phyloP scores from a whole-genome alignment of 2,888 invertebrate genomes.

The Busseola fusca region DNA sequence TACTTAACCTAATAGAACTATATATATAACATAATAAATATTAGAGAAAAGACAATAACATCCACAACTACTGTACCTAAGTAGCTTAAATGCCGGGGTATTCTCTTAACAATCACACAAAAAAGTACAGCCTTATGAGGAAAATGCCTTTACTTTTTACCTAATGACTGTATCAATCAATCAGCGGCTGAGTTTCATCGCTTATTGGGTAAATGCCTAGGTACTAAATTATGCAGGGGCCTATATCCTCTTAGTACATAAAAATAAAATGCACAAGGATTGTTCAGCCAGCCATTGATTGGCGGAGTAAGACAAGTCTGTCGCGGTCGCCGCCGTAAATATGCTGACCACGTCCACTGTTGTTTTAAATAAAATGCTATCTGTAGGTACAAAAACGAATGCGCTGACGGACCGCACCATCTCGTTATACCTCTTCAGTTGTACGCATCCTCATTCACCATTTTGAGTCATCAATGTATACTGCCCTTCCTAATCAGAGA shows the following conservation, averaged over 20 bases:
- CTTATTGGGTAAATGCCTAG: constrained; percentile 37
- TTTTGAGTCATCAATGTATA: constrained; percentile 19
- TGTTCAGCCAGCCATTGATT: constrained; percentile 67
- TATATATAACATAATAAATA: too few species aligned
- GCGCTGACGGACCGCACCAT: constrained; percentile 64
- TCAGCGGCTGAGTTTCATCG: constrained; percentile 30
- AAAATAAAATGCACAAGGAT: constrained; percentile 46
- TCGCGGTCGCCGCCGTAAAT: constrained; percentile 63
- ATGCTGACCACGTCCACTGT: constrained; percentile 80
- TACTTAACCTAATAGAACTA: not conserved
- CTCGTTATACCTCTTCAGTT: constrained; percentile 68
- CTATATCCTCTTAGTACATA: constrained; percentile 43
- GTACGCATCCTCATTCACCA: constrained; percentile 60
- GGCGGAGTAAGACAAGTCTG: constrained; percentile 69
- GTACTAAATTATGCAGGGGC: constrained; percentile 36
- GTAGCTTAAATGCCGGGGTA: not conserved
- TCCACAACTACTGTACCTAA: not conserved
- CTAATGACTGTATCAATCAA: constrained; percentile 45
- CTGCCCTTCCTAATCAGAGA: constrained; percentile 4
- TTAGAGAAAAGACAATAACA: not conserved
- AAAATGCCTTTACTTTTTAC: constrained; percentile 38
- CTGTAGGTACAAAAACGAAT: constrained; percentile 69
- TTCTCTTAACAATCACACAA: constrained; percentile 3
- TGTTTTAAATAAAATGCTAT: constrained; percentile 79
- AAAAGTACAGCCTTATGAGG: constrained; percentile 28